phyloP scores from a whole-genome alignment of 2,113 vertebrate genomes.

The Bettongia penicillata region DNA sequence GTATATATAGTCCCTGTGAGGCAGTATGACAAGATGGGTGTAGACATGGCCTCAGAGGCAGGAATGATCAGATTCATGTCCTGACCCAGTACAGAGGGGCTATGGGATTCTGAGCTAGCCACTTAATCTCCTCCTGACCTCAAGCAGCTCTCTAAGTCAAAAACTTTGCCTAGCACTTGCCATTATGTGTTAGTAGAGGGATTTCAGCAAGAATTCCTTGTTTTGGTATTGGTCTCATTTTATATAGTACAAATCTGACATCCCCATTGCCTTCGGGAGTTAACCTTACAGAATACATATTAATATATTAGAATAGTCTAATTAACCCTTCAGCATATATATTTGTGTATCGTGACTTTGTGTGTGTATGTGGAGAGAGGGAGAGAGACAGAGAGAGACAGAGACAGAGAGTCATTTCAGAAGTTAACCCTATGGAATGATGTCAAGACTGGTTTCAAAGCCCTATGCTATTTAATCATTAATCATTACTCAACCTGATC shows the following conservation, averaged over 20 bases:
- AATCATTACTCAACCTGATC: not conserved
- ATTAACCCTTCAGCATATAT: not conserved
- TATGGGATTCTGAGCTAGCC: not conserved
- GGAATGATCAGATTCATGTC: not conserved
- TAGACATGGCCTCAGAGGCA: not conserved
- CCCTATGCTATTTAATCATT: slow-evolving; percentile 3
- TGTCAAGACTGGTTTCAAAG: not conserved
- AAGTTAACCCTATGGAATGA: slow-evolving; percentile 25
- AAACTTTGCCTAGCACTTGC: not conserved
- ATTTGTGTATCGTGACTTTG: not conserved
- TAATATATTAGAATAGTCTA: not conserved
- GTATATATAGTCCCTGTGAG: not conserved
- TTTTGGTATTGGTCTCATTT: not conserved
- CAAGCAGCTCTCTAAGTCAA: not conserved
- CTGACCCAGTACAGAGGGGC: not conserved
- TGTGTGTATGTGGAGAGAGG: not conserved
- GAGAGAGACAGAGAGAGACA: not conserved
- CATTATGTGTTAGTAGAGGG: not conserved
- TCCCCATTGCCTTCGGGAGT: not conserved
- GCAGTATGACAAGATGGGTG: not conserved
- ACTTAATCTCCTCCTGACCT: not conserved
- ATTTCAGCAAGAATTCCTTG: not conserved
- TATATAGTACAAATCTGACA: not conserved
- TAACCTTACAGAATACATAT: not conserved
- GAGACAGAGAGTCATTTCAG: not conserved